Evolutionary conservation across 2,888 invertebrate genomes (phyloP), one percentile per base, ranked within the genome.

Genomic region (Cantharis nigra): DNA sequence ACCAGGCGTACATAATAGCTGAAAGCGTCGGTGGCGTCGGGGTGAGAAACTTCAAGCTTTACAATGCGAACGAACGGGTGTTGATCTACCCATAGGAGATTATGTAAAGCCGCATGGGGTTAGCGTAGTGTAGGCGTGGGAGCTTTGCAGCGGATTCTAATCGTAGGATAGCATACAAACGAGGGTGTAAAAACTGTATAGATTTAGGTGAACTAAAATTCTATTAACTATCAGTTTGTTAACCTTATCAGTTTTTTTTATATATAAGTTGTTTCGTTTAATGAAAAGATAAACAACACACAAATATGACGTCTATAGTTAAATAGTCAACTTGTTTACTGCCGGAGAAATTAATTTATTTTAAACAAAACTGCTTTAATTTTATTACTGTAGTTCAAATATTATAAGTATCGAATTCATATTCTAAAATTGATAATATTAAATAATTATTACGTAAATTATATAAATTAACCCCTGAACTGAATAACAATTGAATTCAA

Each of bases 21-120:
- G n/a, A 81, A 80, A 26, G 85, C 83, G 80, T 84, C 81, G 78
- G 81, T 82, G 80, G 86, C 82, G 81, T 83, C 84, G 72, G 80
- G 76, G 69, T 83, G 84, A 72, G 80, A 83, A 80, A 62, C 78
- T 81, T 76, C 78, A 20, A 63, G 9, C 33, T 26, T 26, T 67
- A 75, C 79, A 80, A 80, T 81, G 23, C 82, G 77, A 62, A 84
- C 75, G 78, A 76, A 67, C 33, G 49, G 69, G 71, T 62, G 71
- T 62, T 70, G 78, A 81, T 80, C 79, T 79, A 81, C 30, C 74
- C 74, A 30, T n/a, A 62, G 77, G 80, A 80, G 80, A 80, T 78
- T 80, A 78, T 69, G 73, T 30, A 69, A 79, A 75, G 75, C 71
- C 70, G 69, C 70, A 14, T 49, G 63, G 72, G 67, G 69, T 70